Base-by-base conservation (phyloP, 2,888 invertebrate genomes). In the Agelastica alni region DNA sequence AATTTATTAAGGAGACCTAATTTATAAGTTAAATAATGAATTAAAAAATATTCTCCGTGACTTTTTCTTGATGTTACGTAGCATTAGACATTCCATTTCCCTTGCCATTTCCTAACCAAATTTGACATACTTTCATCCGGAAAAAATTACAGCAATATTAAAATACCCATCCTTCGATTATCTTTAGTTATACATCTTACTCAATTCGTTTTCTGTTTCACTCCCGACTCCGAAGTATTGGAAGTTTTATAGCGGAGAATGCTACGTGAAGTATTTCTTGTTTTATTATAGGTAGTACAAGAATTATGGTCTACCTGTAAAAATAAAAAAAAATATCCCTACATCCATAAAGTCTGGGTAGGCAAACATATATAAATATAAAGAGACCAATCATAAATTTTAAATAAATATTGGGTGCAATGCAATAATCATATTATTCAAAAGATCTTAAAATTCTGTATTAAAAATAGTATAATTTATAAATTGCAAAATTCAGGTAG, bases 201-300 rank as follows among this genome's bases (percentile, higher is more conserved):
- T 37, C 17, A 10, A n/a, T 20, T 20, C 20, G 17, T 28, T 18
- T 13, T 13, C 39, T n/a, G 4, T 39, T 47, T 30, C 47, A 53
- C 47, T 53, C 26, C 20, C 31, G 51, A 43, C 47, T 51, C 30
- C 22, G 34, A 31, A 51, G 51, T 49, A 55, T 56, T 45, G 46
- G 56, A 49, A 49, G 45, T 56, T 59, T 59, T 59, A 59, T 56
- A 36, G 45, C 56, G 53, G 45, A 51, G 41, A 41, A 32, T 20
- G 37, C 37, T 39, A 39, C 32, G 22, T 49, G 49, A 32, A 41
- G 42, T 42, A 46, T 51, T 47, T 58, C 61, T 58, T 59, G 58
- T 65, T 66, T 66, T 66, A 66, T 66, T 66, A 62, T 63, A 57
- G 63, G 57, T 60, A 58, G 58, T 63, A 62, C 60, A 66, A 64